phyloP scores from a whole-genome alignment of 2,113 vertebrate species.

The Larimichthys polyactis region DNA sequence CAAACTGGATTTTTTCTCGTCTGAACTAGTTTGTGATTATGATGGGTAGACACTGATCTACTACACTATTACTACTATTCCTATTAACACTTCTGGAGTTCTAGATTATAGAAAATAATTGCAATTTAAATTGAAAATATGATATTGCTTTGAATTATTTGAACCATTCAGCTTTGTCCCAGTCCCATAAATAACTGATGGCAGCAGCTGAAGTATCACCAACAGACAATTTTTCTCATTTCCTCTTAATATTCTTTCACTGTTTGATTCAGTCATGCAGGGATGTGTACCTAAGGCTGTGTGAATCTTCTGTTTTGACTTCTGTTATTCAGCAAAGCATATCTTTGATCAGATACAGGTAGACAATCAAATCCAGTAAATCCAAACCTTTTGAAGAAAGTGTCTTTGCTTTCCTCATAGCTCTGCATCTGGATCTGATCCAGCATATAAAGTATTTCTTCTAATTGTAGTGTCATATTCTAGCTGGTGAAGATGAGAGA shows the following conservation, averaged over 20 bases:
- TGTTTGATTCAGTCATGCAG: constrained; percentile 13
- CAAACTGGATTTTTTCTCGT: neutral
- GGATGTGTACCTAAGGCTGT: neutral
- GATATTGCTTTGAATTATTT: neutral
- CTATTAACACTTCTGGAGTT: too few species aligned
- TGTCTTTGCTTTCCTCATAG: constrained; percentile 7
- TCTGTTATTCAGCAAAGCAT: constrained; percentile 5
- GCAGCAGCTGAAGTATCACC: neutral
- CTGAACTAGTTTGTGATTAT: neutral
- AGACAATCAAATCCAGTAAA: constrained; percentile 9
- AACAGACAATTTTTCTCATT: neutral
- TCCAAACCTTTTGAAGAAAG: constrained; percentile 26
- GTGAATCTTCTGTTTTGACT: neutral
- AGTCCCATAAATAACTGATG: neutral
- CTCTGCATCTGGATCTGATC: constrained; percentile 33
- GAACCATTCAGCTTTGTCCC: neutral
- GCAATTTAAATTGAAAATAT: neutral
- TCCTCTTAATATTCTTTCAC: constrained; percentile 8
- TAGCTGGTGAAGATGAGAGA: constrained; percentile 20
- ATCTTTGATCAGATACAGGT: constrained; percentile 11
- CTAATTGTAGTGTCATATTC: constrained; percentile 46
- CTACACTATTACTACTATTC: too few species aligned
- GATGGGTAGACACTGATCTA: neutral
- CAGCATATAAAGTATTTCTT: neutral
- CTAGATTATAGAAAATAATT: neutral